Conservation (phyloP, 2,113 vertebrate species). For the Xenotilapia caudafasciata region DNA sequence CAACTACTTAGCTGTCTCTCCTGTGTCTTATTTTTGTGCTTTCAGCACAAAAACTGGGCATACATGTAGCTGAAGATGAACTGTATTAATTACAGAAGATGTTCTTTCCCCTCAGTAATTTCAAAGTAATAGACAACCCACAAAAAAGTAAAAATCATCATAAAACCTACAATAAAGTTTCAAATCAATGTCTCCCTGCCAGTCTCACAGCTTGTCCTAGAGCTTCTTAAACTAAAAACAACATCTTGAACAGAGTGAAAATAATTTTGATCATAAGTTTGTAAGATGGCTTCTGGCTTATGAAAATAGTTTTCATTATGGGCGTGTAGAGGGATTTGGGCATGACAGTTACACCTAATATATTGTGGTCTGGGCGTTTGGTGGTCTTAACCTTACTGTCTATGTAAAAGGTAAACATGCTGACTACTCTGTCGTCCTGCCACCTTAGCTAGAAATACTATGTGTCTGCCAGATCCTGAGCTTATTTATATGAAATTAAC, state of each 20-base stretch:
- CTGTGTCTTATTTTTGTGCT: not conserved
- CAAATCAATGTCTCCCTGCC: not conserved
- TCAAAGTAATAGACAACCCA: not conserved
- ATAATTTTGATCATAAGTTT: not conserved
- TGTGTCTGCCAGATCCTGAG: not conserved
- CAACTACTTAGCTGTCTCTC: not conserved
- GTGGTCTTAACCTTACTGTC: not conserved
- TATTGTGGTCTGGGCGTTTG: not conserved
- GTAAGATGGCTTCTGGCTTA: not conserved
- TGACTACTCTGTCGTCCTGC: not conserved
- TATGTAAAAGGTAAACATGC: not conserved
- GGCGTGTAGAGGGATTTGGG: rapidly evolving
- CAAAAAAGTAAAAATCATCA: not conserved
- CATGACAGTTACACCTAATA: not conserved
- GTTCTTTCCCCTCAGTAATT: not conserved
- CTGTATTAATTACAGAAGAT: not conserved
- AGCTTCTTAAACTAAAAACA: not conserved
- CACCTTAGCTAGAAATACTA: not conserved
- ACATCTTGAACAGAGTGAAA: not conserved
- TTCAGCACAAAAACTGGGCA: not conserved
- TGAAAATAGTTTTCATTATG: not conserved
- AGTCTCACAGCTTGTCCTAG: not conserved
- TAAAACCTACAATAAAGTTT: not conserved
- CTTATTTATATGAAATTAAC: not conserved
- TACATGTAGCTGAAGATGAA: not conserved